Conservation (phyloP, 2,888 invertebrate genomes). For the Thyatira batis region DNA sequence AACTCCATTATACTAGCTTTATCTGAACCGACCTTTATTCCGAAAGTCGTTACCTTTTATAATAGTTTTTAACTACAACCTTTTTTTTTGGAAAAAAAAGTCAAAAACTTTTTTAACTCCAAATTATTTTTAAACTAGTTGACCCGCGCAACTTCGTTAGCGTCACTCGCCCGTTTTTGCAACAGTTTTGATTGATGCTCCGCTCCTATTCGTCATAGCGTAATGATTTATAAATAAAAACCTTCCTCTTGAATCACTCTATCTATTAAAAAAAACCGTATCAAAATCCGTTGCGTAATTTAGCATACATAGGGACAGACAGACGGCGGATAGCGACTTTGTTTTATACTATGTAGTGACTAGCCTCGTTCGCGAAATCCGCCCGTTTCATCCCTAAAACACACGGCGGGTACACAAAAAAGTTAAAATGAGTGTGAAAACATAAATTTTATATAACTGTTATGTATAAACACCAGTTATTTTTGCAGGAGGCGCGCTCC, state of each 20-base stretch:
- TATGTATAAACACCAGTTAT: conserved; percentile 52
- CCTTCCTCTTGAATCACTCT: too few species aligned
- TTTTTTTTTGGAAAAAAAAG: too few species aligned
- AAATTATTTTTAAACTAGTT: not conserved
- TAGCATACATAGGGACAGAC: too few species aligned
- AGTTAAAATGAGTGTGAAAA: conserved; percentile 57
- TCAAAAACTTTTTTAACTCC: not conserved
- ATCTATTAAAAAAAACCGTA: too few species aligned
- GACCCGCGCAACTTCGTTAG: too few species aligned
- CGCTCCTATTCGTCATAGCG: too few species aligned
- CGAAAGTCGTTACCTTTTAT: not conserved
- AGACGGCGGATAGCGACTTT: too few species aligned
- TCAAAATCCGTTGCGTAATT: too few species aligned
- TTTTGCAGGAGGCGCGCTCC: conserved; percentile 53
- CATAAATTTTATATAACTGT: conserved; percentile 65
- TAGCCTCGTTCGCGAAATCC: too few species aligned
- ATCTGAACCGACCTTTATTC: not conserved
- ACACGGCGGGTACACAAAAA: conserved; percentile 31
- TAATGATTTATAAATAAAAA: too few species aligned
- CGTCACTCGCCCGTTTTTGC: too few species aligned
- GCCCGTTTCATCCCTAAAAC: not conserved
- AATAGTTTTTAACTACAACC: not conserved
- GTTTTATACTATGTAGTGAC: not conserved
- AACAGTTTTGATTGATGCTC: too few species aligned
- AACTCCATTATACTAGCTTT: not conserved